These are phyloP conservation scores for Esox niger DNA, from an alignment of 2,113 vertebrate genomes.

Conservation along the genomic window DNA sequence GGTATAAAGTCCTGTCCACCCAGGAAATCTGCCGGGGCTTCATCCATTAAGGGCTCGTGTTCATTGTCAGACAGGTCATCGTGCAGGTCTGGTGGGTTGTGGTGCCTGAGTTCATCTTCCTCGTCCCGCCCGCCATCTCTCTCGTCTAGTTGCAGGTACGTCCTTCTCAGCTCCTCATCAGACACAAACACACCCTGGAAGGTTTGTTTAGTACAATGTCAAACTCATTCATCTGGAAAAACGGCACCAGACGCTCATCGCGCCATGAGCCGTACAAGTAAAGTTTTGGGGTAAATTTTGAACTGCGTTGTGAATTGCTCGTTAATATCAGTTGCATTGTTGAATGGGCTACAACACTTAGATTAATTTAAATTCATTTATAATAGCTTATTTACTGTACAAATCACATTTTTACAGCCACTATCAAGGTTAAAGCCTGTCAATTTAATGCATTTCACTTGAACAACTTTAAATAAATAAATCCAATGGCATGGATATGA, in stretches of 20 bases:
- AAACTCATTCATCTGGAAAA: not conserved
- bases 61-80: slow-evolving; percentile 37
- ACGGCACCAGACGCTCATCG: not conserved
- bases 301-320: too few species aligned
- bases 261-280: not conserved
- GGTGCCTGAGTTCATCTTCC: slow-evolving; percentile 44
- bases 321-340: too few species aligned
- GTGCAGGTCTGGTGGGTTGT: slow-evolving; percentile 32
- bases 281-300: too few species aligned
- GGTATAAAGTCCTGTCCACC: slow-evolving; percentile 22
- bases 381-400: too few species aligned
- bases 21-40: slow-evolving; percentile 5
- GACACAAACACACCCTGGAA: slow-evolving; percentile 60
- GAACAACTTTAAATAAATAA: too few species aligned
- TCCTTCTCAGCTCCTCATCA: slow-evolving; percentile 57
- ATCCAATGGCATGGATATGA: too few species aligned
- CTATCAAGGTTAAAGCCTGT: too few species aligned
- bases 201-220: not conserved
- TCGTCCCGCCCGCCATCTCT: slow-evolving; percentile 46
- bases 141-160: slow-evolving; percentile 58
- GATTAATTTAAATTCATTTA: too few species aligned
- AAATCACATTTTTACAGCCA: too few species aligned
- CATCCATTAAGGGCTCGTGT: slow-evolving; percentile 26
- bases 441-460: too few species aligned
- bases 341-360: too few species aligned